These are phyloP conservation scores for Drosophila sechellia DNA, from an alignment of 1,140 invertebrate species.

Conservation along the genomic window DNA sequence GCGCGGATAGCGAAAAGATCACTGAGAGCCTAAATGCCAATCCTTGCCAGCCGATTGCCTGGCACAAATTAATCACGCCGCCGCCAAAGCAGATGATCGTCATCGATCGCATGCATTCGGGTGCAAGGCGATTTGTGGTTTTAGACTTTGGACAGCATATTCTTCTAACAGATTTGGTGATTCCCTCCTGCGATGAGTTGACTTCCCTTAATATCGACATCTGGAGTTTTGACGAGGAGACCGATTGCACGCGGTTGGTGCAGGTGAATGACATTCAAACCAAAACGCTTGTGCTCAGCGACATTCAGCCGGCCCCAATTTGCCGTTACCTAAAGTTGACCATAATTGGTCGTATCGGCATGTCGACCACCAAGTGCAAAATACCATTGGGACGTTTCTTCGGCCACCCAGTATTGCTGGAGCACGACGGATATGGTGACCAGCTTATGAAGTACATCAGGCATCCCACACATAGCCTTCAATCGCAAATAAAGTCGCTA, in stretches of 20 bases:
- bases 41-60: slow-evolving; percentile 86
- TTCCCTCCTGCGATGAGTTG: slow-evolving; percentile 94
- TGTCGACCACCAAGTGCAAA: slow-evolving; percentile 94
- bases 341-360: slow-evolving; percentile 94
- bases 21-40: slow-evolving; percentile 49
- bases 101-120: slow-evolving; percentile 97
- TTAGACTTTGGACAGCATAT: slow-evolving; percentile 95
- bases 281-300: slow-evolving; percentile 92
- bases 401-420: slow-evolving; percentile 92
- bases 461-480: slow-evolving; percentile 56
- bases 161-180: slow-evolving; percentile 93
- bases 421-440: slow-evolving; percentile 88
- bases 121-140: slow-evolving; percentile 93
- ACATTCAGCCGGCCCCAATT: slow-evolving; percentile 94
- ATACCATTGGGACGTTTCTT: slow-evolving; percentile 97
- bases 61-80: slow-evolving; percentile 90
- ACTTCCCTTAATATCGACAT: slow-evolving; percentile 95
- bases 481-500: slow-evolving; percentile 74
- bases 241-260: slow-evolving; percentile 92
- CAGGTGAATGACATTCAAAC: slow-evolving; percentile 93
- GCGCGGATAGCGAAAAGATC: slow-evolving; percentile 60
- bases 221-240: slow-evolving; percentile 93
- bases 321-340: slow-evolving; percentile 96
- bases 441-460: slow-evolving; percentile 74
- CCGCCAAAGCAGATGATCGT: slow-evolving; percentile 93